Conservation (phyloP, 2,888 invertebrate species). For the Antheraea yamamai region DNA sequence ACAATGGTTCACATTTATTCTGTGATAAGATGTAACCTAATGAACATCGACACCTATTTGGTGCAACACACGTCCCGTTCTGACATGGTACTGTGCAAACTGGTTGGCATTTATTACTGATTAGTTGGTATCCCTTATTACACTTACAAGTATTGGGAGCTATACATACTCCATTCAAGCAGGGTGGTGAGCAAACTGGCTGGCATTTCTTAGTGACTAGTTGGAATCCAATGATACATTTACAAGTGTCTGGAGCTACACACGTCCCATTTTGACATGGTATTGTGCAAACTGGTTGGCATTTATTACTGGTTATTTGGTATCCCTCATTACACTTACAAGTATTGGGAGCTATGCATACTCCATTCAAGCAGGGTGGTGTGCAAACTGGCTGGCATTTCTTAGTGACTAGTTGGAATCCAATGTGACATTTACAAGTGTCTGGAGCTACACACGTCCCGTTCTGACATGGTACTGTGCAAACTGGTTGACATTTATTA, state of each 20-base stretch:
- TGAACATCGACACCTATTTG: conserved; percentile 59
- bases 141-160: conserved; percentile 5
- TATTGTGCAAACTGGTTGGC: background rate
- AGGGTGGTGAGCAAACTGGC: background rate
- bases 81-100: conserved; percentile 2
- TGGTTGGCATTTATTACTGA: background rate
- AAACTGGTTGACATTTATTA: conserved; percentile 26
- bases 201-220: background rate
- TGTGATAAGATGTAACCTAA: conserved; percentile 3
- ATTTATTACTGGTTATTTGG: background rate
- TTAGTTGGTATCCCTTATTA: background rate
- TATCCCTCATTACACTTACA: background rate
- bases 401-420: background rate
- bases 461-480: conserved; percentile 22
- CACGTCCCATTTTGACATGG: background rate
- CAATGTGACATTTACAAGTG: conserved; percentile 22
- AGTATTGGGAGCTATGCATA: background rate
- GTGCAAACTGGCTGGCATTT: conserved; percentile 10
- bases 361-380: background rate
- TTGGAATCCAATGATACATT: background rate
- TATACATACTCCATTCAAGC: background rate
- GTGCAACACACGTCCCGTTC: conserved; percentile 15
- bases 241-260: background rate
- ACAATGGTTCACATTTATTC: background rate
- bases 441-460: conserved; percentile 26